Percentiles rank a stretch among this genome's conserved stretches.
Evolutionary conservation across 2,888 invertebrate species (phyloP).

Genomic region (Formica aserva): DNA sequence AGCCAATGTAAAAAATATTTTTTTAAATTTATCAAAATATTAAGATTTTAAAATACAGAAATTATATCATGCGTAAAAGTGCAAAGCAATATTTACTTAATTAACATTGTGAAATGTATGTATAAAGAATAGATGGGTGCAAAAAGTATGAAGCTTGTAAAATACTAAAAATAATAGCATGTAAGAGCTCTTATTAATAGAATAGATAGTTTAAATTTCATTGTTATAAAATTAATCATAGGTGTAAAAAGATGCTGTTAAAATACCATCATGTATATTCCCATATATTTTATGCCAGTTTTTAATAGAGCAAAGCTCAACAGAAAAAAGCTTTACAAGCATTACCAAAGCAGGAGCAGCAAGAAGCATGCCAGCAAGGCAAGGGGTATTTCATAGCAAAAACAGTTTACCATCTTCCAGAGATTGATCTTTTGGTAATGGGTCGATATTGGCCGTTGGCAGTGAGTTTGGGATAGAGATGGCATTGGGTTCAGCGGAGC

Average conservation of each 20-base stretch:
- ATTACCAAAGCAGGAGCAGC: slow-evolving; percentile 77
- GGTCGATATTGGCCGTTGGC: slow-evolving; percentile 83
- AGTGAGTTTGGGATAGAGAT: slow-evolving; percentile 83
- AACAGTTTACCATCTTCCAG: slow-evolving; percentile 85
- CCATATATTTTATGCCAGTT: neutral
- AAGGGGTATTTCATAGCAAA: slow-evolving; percentile 86
- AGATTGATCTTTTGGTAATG: slow-evolving; percentile 85
- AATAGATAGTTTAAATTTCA: slow-evolving; percentile 17
- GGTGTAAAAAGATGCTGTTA: neutral
- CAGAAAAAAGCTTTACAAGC: slow-evolving; percentile 60
- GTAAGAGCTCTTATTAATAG: slow-evolving; percentile 3
- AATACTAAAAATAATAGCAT: slow-evolving; percentile 4
- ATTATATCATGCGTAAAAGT: neutral
- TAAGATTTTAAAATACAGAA: slow-evolving; percentile 8
- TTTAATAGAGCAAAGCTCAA: neutral
- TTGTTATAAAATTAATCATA: neutral
- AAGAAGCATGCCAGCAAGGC: slow-evolving; percentile 80
- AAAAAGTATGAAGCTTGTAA: slow-evolving; percentile 12
- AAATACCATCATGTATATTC: neutral
- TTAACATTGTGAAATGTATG: neutral
- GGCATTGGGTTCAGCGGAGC: slow-evolving; percentile 85
- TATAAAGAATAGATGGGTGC: neutral
- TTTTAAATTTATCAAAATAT: slow-evolving; percentile 4
- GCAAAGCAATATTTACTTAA: neutral
- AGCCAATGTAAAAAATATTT: neutral